Percentiles rank a stretch among this genome's conserved stretches.
Evolutionary conservation across 2,797 vertebrate genomes (phyloP).

Genomic region (Notolabrus celidotus): DNA sequence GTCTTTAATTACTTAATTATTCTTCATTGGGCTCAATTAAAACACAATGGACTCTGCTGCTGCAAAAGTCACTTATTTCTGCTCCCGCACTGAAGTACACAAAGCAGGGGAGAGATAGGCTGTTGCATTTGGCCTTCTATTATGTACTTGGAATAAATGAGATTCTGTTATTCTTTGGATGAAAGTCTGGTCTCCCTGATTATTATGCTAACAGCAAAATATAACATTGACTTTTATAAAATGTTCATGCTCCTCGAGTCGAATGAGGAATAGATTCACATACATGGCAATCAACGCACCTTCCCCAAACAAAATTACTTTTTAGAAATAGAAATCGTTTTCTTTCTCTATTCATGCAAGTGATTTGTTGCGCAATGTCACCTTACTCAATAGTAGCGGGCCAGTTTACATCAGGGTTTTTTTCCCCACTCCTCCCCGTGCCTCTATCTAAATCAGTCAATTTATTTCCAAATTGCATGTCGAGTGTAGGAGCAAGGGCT

Average conservation of each 20-base stretch:
- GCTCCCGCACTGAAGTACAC: conserved; percentile 61
- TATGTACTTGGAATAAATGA: conserved; percentile 78
- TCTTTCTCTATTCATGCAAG: conserved; percentile 90
- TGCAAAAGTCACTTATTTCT: conserved; percentile 76
- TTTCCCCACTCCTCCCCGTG: conserved; percentile 66
- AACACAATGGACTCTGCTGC: conserved; percentile 78
- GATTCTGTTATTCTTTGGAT: conserved; percentile 83
- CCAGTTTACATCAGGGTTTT: conserved; percentile 81
- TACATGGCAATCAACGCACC: conserved; percentile 87
- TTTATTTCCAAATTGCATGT: conserved; percentile 92
- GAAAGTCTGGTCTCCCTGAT: conserved; percentile 83
- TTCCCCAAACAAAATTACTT: conserved; percentile 88
- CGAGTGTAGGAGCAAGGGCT: conserved; percentile 87
- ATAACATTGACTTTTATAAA: conserved; percentile 85
- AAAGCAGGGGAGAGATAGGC: conserved; percentile 71
- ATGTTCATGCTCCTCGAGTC: conserved; percentile 79
- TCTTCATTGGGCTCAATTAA: conserved; percentile 88
- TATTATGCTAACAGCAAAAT: conserved; percentile 88
- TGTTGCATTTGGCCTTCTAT: conserved; percentile 72
- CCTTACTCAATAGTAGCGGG: conserved; percentile 84
- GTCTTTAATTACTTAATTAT: conserved; percentile 88
- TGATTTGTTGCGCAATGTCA: conserved; percentile 91
- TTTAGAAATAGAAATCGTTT: conserved; percentile 90
- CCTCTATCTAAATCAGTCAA: conserved; percentile 90
- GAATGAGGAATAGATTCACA: conserved; percentile 86